These are phyloP conservation scores for Sminthurinus signatus DNA, from an alignment of 1,140 invertebrate genomes.

Conservation along the genomic window DNA sequence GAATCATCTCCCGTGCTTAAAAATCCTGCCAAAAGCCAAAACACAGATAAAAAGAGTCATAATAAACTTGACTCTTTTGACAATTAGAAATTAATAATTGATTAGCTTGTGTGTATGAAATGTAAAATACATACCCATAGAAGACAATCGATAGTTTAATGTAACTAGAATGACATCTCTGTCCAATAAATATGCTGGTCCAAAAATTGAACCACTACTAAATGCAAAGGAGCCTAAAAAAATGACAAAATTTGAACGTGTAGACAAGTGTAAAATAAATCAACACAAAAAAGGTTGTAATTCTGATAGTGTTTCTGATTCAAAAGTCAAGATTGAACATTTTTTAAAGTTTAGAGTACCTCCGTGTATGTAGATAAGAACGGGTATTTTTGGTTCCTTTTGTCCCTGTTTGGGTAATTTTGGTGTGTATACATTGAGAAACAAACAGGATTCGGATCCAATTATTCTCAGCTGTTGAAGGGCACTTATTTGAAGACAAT, in stretches of 20 bases:
- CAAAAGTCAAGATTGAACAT: no score
- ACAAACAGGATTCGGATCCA: conserved; percentile 25
- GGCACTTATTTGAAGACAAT: conserved; percentile 41
- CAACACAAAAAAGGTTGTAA: no score
- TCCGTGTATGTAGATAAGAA: conserved; percentile 32
- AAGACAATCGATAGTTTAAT: conserved; percentile 30
- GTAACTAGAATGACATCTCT: conserved; percentile 35
- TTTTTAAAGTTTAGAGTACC: no score
- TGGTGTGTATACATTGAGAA: conserved; percentile 21
- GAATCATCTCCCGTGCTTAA: neutral
- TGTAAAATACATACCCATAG: conserved; percentile 14
- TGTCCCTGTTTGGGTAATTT: neutral
- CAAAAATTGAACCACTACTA: conserved; percentile 18
- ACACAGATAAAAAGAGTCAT: neutral
- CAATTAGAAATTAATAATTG: neutral
- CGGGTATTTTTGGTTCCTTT: conserved; percentile 24
- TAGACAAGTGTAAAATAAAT: no score
- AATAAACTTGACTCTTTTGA: neutral
- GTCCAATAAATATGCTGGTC: conserved; percentile 35
- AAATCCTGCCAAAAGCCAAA: neutral
- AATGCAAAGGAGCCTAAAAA: conserved; percentile 28
- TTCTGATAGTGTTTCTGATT: no score
- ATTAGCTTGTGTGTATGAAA: neutral
- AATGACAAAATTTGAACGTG: no score
- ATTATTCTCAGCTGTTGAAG: conserved; percentile 19